Conservation (phyloP, 2,113 vertebrate species). For the Brachyistius frenatus region DNA sequence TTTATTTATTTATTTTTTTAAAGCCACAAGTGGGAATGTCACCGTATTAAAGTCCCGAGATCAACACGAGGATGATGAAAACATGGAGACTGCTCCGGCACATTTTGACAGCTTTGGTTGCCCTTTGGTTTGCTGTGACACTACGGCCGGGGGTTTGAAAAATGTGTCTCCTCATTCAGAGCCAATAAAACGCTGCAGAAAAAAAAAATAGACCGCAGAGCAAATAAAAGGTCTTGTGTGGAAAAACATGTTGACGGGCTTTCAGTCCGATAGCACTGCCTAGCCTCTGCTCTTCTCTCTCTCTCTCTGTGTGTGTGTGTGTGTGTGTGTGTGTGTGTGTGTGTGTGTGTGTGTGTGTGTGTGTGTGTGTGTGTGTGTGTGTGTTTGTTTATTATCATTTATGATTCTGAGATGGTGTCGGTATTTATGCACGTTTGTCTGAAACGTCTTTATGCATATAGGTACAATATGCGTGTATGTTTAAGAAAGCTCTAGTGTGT, state of each 20-base stretch:
- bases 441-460: conserved; percentile 23
- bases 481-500: conserved; percentile 7
- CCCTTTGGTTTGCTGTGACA: conserved; percentile 42
- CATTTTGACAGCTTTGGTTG: conserved; percentile 46
- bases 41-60: conserved; percentile 1
- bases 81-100: conserved; percentile 21
- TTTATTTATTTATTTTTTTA: not conserved
- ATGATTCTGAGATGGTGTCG: conserved; percentile 41
- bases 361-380: conserved; percentile 16
- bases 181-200: conserved; percentile 55
- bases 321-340: conserved; percentile 6
- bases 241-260: conserved; percentile 68
- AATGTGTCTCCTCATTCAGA: conserved; percentile 59
- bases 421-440: conserved; percentile 47
- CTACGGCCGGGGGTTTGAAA: conserved; percentile 41
- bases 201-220: conserved; percentile 37
- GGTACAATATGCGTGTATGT: conserved; percentile 4
- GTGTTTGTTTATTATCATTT: conserved; percentile 39
- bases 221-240: conserved; percentile 54
- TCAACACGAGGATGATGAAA: conserved; percentile 46
- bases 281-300: conserved; percentile 15
- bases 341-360: conserved; percentile 4
- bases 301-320: conserved; percentile 4
- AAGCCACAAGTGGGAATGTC: conserved; percentile 19
- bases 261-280: conserved; percentile 49